Percentiles rank a stretch among this genome's conserved stretches.
Conservation (phyloP, 2,797 vertebrate species). For the Melanotaenia pygmaea region DNA sequence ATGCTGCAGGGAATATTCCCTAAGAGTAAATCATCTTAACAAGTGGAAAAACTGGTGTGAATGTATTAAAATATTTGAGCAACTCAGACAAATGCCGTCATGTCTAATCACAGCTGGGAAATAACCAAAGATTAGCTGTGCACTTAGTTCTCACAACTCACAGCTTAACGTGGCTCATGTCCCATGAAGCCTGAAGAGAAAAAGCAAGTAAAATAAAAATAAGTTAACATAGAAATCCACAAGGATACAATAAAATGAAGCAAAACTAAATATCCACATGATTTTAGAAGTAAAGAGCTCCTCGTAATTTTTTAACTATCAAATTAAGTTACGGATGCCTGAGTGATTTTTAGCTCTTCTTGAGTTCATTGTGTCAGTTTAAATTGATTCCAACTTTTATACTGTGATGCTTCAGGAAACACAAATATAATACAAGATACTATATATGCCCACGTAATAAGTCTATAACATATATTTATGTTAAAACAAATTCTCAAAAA, state of each 20-base stretch:
- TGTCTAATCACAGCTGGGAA: neutral
- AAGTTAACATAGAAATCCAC: neutral
- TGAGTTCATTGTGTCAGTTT: too few relatives aligned
- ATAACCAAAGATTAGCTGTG: slow-evolving; percentile 39
- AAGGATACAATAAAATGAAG: neutral
- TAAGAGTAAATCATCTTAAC: neutral
- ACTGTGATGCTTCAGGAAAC: too few relatives aligned
- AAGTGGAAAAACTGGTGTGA: neutral
- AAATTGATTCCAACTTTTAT: too few relatives aligned
- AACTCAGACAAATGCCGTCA: slow-evolving; percentile 1
- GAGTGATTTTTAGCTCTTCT: too few relatives aligned
- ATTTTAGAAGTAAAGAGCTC: too few relatives aligned
- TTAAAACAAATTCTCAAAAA: too few relatives aligned
- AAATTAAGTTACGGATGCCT: too few relatives aligned
- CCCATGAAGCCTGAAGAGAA: neutral
- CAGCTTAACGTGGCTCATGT: neutral
- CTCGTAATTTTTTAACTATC: too few relatives aligned
- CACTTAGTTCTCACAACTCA: slow-evolving; percentile 1
- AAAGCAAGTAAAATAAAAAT: neutral
- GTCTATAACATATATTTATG: too few relatives aligned
- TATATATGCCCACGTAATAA: too few relatives aligned
- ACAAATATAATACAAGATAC: too few relatives aligned
- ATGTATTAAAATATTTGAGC: slow-evolving; percentile 2
- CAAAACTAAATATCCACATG: too few relatives aligned
- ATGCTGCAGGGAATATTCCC: neutral